Evolutionary conservation across 2,888 invertebrate species (phyloP), one percentile per base, ranked within the genome.

Genomic region (Laothoe populi): DNA sequence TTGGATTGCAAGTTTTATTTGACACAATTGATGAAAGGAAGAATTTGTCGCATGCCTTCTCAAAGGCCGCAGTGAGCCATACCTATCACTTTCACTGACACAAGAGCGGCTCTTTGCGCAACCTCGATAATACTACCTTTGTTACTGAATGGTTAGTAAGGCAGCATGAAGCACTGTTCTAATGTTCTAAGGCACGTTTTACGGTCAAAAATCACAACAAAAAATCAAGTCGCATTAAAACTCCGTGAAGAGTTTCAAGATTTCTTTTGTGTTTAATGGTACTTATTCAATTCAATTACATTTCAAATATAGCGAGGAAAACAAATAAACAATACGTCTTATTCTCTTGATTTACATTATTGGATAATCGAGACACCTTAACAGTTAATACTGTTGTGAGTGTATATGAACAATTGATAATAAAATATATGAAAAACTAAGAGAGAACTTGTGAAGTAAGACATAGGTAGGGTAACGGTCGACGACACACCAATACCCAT

Each of bases 391-490:
- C 13, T 24, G 8, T 26, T n/a, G 11, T 10, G 31, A 8, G 19
- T 53, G 31, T 53, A 60, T 58, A 49, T 63, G 74, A 61, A 82
- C 77, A 83, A 83, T 82, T 70, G 73, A 70, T 75, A 76, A 72
- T 76, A 79, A 78, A 74, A 78, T 68, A 64, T 62, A 70, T 66
- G 77, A 82, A 78, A 78, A 77, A 44, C 53, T 13, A 70, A 72
- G n/a, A 66, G 76, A 75, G 77, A 76, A 70, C 78, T 77, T 84
- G 84, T 74, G 83, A 84, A 84, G 71, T 78, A 75, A 75, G 70
- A 61, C 77, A 70, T 63, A 59, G 66, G n/a, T n/a, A n/a, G 35
- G 48, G 63, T 76, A 75, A 71, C 70, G 72, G 70, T 59, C 26
- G 19, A 26, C 53, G 10, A 31, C 16, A 16, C 53, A 11, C 1